Evolutionary conservation across 2,888 invertebrate species (phyloP).

Genomic region (Dyspetes luteomarginatus): DNA sequence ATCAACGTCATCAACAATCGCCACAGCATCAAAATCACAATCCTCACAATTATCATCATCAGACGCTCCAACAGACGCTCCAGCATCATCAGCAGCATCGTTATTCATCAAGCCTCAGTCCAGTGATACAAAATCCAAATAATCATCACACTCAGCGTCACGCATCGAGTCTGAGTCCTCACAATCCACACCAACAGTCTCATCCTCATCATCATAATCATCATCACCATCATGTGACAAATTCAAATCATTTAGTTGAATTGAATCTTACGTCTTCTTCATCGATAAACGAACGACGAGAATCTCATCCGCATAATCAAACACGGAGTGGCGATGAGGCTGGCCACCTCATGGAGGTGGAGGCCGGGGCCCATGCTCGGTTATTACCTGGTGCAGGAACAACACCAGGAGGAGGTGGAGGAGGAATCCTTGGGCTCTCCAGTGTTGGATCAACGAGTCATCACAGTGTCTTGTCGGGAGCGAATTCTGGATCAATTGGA

Average conservation of each 20-base stretch:
- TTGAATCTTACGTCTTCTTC: constrained; percentile 58
- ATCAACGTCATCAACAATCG: constrained; percentile 59
- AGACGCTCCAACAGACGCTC: constrained; percentile 59
- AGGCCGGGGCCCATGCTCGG: constrained; percentile 78
- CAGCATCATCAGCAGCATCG: constrained; percentile 63
- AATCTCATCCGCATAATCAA: constrained; percentile 64
- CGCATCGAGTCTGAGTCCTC: constrained; percentile 55
- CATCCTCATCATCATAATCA: constrained; percentile 66
- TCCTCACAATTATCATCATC: constrained; percentile 68
- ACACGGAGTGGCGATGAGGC: constrained; percentile 79
- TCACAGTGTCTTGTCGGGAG: not conserved
- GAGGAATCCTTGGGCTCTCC: constrained; percentile 82
- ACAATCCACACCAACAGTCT: constrained; percentile 65
- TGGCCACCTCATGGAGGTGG: constrained; percentile 78
- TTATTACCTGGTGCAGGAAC: constrained; percentile 49
- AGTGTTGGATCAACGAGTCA: constrained; percentile 68
- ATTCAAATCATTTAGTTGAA: constrained; percentile 62
- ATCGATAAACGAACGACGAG: constrained; percentile 68
- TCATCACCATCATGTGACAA: constrained; percentile 69
- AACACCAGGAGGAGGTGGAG: constrained; percentile 84
- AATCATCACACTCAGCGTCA: constrained; percentile 58
- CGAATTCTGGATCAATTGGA: no score
- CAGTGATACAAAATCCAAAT: constrained; percentile 70
- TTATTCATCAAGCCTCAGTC: constrained; percentile 65
- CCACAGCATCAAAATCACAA: constrained; percentile 28